Base-by-base conservation (phyloP, 2,797 vertebrate species). In the Enoplosus armatus region DNA sequence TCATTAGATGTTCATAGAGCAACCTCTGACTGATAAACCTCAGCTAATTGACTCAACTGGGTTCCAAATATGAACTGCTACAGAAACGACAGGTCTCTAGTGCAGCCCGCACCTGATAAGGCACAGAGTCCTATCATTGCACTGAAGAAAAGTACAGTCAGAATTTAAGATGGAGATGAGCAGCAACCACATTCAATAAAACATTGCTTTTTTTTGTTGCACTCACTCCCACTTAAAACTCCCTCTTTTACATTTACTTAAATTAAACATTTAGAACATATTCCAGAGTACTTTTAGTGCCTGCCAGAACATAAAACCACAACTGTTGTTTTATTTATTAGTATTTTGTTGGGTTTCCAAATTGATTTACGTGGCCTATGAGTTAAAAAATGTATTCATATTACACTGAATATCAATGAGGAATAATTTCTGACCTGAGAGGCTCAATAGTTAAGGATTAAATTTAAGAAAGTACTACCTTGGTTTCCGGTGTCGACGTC, bases 1-100 rank as follows among this genome's bases (percentile, higher is more conserved):
- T 84, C 37, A 59, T 63, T 20, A 29, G 47, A 77, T 75, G 55
- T 68, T 55, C 59, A 66, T 45, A 26, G 78, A 54, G 63, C 6
- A 59, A 79, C 50, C 22, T 77, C 69, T 50, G 70, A 78, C 37
- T 56, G 39, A 75, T 75, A 58, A 51, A 47, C 33, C 33, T 71
- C 15, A 62, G 53, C 24, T 67, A 63, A 72, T 62, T 72, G 22
- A 78, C 45, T 72, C 37, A 35, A 20, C 29, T 45, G 53, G 39
- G 43, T 45, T 20, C 47, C 8, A 45, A 63, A 72, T 31, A 68
- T 43, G 29, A 77, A 58, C 24, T 56, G 14, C 8, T 45, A 1
- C 29, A 53, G n/a, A 50, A 63, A 18, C 3, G 10, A 59, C 53
- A 48, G 39, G 15, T 54, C 59, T 70, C 5, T 10, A 9, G 37